Evolutionary conservation across 64 coral and sea anemone genomes (phyloP).

Genomic region (Stichodactyla helianthus): DNA sequence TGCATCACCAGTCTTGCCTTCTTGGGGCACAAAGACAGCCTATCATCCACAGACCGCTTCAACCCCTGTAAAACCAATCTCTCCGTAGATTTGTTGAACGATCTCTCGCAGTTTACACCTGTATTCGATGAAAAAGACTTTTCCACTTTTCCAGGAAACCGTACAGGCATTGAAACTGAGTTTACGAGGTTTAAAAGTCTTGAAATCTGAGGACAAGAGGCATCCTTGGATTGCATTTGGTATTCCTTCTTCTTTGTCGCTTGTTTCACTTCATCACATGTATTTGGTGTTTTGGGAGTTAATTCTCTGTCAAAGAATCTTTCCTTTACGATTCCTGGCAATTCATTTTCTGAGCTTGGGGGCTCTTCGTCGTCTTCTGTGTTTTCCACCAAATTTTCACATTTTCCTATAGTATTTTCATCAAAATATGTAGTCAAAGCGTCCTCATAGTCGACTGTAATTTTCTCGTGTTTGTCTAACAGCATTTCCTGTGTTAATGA

Average conservation of each 20-base stretch:
- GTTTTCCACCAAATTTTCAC: no score
- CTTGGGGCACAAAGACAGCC: background rate
- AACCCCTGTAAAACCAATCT: background rate
- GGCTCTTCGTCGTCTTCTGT: no score
- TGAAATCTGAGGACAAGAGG: slow-evolving; percentile 4
- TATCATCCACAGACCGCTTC: background rate
- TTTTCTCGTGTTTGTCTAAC: no score
- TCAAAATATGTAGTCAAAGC: no score
- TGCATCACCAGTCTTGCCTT: background rate
- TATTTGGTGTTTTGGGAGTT: background rate
- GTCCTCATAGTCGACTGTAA: no score
- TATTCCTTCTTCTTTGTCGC: background rate
- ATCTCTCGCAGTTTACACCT: background rate
- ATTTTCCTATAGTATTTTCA: no score
- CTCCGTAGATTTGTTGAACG: background rate
- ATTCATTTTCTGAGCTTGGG: no score
- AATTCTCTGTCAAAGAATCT: no score
- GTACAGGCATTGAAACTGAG: background rate
- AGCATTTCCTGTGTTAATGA: no score
- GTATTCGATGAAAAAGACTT: background rate
- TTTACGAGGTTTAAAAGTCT: background rate
- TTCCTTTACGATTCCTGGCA: no score
- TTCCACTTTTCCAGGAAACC: background rate
- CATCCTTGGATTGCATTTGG: background rate
- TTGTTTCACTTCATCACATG: background rate